A percentile compares a stretch with the other conserved stretches of the same genome.
These are phyloP conservation scores for Danio tinwini DNA, from an alignment of 2,797 vertebrate species.

Conservation along the genomic window DNA sequence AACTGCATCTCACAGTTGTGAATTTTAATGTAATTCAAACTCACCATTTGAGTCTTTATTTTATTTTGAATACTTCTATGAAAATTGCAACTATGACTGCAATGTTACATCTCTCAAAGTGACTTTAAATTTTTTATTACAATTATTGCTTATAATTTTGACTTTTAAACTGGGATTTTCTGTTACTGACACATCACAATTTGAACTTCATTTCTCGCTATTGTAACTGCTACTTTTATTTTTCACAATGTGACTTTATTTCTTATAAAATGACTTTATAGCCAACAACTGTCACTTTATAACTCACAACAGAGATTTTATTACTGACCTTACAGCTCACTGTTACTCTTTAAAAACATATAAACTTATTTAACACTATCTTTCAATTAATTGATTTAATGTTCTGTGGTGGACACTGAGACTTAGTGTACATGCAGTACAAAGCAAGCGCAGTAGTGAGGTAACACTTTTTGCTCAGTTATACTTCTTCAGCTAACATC, in stretches of 20 bases:
- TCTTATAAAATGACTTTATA: neutral
- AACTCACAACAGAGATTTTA: neutral
- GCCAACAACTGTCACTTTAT: neutral
- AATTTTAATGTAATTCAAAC: neutral
- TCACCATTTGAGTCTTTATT: too few relatives aligned
- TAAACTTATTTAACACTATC: neutral
- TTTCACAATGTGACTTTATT: neutral
- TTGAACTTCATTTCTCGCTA: neutral
- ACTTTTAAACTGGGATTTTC: neutral
- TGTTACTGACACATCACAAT: neutral
- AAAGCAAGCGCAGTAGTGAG: neutral
- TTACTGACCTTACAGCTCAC: neutral
- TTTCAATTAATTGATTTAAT: slow-evolving; percentile 1
- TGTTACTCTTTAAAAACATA: neutral
- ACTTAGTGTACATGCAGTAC: neutral
- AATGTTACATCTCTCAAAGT: too few relatives aligned
- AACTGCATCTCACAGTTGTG: neutral
- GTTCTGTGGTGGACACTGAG: neutral
- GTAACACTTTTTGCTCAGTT: neutral
- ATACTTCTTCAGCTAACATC: neutral
- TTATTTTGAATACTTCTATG: too few relatives aligned
- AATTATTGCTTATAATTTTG: too few relatives aligned
- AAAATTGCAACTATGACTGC: too few relatives aligned
- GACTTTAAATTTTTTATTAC: too few relatives aligned
- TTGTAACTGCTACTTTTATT: neutral